Evolutionary conservation across 2,888 invertebrate species (phyloP), one percentile per base, ranked within the genome.

Genomic region (Gerris lacustris): DNA sequence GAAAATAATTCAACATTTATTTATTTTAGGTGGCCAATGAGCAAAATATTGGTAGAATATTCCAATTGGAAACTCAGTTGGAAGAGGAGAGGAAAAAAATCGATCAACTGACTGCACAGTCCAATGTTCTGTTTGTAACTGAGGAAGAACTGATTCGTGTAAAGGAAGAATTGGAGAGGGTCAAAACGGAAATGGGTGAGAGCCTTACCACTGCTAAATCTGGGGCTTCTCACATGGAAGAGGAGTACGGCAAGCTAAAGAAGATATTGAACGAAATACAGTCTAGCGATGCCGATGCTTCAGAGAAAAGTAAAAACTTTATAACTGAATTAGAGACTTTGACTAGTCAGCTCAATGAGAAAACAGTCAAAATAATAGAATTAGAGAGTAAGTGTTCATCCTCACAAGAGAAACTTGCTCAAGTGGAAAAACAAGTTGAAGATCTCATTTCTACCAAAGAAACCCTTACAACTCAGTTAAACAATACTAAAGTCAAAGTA

Each of bases 121-220:
- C 76, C 79, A 86, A 81, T 80, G 83, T 67, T 84, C 82, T 80
- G 55, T 86, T 86, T n/a, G 88, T 88, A 80, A 82, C 86, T 66
- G 85, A 87, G 72, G 87, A 89, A 77, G 84, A 85, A 73, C 82
- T 88, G 74, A 82, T 82, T 1, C 84, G 85, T 75, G 77, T 86
- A 71, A 83, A 84, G 75, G 79, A 84, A 74, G 81, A 84, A 0
- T 82, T 83, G 76, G 70, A 74, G 31, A 64, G 72, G 15, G 9
- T 9, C 55, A 55, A 15, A 55, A 11, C 55, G 55, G 55, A 44
- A 47, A 67, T n/a, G 71, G 70, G 43, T 69, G 69, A 62, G 18
- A 73, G 43, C n/a, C 64, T 11, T 17, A 45, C n/a, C 45, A 43
- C 11, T n/a, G 44, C 43, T 15, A 45, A 44, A 64, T 17, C 6